Conservation (phyloP, 2,113 vertebrate genomes). For the Sander vitreus region DNA sequence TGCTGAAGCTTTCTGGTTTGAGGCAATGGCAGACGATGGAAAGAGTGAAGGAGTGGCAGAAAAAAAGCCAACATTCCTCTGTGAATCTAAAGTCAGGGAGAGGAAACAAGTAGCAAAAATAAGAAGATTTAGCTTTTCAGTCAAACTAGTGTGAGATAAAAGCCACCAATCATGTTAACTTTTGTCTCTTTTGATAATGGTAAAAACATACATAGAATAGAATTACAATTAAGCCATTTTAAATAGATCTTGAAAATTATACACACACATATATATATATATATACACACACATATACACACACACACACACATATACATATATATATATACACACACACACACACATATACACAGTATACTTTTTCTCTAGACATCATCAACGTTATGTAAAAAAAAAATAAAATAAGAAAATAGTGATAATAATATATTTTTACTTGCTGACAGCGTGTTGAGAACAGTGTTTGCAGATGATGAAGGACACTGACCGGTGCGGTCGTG, state of each 20-base stretch:
- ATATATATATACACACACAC: neutral
- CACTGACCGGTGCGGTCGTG: slow-evolving; percentile 92
- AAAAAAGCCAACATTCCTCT: neutral
- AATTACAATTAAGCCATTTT: slow-evolving; percentile 7
- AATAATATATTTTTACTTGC: slow-evolving; percentile 72
- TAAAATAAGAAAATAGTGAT: slow-evolving; percentile 26
- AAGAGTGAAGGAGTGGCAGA: neutral
- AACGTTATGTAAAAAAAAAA: neutral
- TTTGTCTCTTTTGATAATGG: neutral
- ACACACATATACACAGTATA: neutral
- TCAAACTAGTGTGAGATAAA: neutral
- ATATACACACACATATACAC: neutral
- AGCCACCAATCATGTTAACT: neutral
- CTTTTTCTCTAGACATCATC: neutral
- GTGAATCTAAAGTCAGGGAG: neutral
- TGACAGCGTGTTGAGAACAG: slow-evolving; percentile 75
- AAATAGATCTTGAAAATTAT: neutral
- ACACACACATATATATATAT: neutral
- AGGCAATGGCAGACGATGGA: neutral
- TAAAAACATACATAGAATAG: neutral
- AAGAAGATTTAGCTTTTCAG: neutral
- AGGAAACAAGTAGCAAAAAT: neutral
- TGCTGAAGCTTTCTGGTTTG: neutral
- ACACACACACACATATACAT: no score
- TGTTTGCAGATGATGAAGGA: slow-evolving; percentile 74